Conservation (phyloP, 2,113 vertebrate genomes). For the Microcebus murinus region DNA sequence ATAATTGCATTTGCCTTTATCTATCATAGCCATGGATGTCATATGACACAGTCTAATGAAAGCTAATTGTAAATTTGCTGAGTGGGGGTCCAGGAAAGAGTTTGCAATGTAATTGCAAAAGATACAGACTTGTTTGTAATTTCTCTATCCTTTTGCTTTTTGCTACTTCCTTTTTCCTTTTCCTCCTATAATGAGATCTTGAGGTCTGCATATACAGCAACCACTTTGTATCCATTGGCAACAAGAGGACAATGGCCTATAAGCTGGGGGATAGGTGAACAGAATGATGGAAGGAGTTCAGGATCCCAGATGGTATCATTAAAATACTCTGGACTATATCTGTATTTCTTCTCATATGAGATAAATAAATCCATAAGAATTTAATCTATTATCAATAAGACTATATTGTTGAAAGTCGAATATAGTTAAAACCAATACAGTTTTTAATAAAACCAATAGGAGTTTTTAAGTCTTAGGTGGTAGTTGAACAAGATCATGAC, state of each 20-base stretch:
- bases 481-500: not conserved
- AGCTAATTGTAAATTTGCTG: not conserved
- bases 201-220: not conserved
- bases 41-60: not conserved
- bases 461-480: not conserved
- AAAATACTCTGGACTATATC: not conserved
- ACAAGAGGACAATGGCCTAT: not conserved
- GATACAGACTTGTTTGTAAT: not conserved
- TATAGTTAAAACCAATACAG: not conserved
- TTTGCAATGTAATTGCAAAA: not conserved
- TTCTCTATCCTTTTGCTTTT: not conserved
- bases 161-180: not conserved
- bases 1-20: not conserved
- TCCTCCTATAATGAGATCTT: not conserved
- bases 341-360: not conserved
- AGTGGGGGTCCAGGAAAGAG: not conserved
- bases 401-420: not conserved
- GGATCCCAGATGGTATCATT: not conserved
- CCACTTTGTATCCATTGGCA: not conserved
- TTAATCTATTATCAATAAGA: not conserved
- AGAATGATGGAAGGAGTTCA: not conserved
- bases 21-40: not conserved
- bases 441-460: too few relatives aligned
- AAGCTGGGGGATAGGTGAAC: not conserved
- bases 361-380: not conserved